Evolutionary conservation across 2,888 invertebrate genomes (phyloP), one percentile per base, ranked within the genome.

Genomic region (Hofmannophila pseudospretella): DNA sequence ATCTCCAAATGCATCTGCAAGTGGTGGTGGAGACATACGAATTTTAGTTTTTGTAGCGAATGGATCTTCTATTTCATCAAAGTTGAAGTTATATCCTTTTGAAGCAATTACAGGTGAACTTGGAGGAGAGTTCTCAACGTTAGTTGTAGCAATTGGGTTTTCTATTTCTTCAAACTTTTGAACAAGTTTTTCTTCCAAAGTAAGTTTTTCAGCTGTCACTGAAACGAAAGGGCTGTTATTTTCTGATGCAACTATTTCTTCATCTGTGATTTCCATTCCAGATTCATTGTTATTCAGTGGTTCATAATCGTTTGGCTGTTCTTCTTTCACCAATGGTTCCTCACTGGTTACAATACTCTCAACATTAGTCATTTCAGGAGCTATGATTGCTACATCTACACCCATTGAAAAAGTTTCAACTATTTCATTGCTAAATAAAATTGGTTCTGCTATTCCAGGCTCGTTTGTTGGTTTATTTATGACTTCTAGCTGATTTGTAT

Each of bases 41-140:
- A 80, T 72, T 48, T 72, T 78, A 14, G 66, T 68, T 69, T 79
- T 80, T 2, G 73, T 79, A 8, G 69, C 72, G 58, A 84, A 85
- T 22, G 80, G 84, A 51, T 84, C 66, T 37, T 78, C 73, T 35
- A 76, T 67, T 28, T 80, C 76, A 54, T 82, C 82, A 49, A 84
- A 81, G 52, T 81, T 72, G 16, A 79, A 75, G 45, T 78, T 78
- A 42, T 81, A 82, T 13, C 78, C 81, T 50, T 64, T 79, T 12
- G 76, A 76, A 30, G 49, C 51, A 25, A 78, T 74, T 41, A 68
- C 69, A 4, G 78, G 79, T 11, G 80, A 80, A 26, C 41, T 41
- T 10, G 77, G 67, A 22, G 71, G 67, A 9, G 60, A 49, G n/a
- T 29, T 14, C 1, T 34, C 41, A 2, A 55, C 38, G 44, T 56